These are phyloP conservation scores for Ecliptopera silaceata DNA, from an alignment of 2,888 invertebrate genomes.

Conservation along the genomic window DNA sequence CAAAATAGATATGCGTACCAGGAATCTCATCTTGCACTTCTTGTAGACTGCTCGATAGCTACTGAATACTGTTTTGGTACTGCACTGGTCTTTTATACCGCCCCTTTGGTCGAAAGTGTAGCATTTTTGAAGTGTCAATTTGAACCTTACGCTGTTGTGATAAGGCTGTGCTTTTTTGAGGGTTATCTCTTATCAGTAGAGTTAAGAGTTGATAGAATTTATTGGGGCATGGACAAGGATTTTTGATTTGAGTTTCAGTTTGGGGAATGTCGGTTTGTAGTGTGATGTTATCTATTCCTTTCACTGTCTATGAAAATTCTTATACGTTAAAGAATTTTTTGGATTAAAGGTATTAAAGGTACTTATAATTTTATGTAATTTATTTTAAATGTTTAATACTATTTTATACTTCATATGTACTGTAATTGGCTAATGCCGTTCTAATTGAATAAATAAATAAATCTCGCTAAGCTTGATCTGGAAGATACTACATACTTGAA, in stretches of 20 bases:
- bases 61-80: constrained; percentile 67
- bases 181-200: constrained; percentile 20
- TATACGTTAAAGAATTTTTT: too few species aligned
- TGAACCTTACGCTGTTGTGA: constrained; percentile 24
- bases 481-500: too few species aligned
- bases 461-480: too few species aligned
- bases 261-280: too few species aligned
- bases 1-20: constrained; percentile 60
- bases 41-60: constrained; percentile 78
- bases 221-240: constrained; percentile 30
- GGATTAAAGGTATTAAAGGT: too few species aligned
- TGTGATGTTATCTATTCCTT: too few species aligned
- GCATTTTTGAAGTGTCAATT: constrained; percentile 42
- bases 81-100: constrained; percentile 68
- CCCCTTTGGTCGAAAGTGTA: constrained; percentile 55
- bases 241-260: constrained; percentile 8
- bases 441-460: too few species aligned
- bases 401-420: too few species aligned
- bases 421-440: too few species aligned
- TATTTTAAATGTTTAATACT: too few species aligned
- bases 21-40: constrained; percentile 82
- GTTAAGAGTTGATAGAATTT: constrained; percentile 24
- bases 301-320: too few species aligned
- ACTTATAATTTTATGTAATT: too few species aligned
- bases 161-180: constrained; percentile 26